Base-by-base conservation (phyloP, 35 echinoderm and acorn worm species). In the Anneissia japonica region DNA sequence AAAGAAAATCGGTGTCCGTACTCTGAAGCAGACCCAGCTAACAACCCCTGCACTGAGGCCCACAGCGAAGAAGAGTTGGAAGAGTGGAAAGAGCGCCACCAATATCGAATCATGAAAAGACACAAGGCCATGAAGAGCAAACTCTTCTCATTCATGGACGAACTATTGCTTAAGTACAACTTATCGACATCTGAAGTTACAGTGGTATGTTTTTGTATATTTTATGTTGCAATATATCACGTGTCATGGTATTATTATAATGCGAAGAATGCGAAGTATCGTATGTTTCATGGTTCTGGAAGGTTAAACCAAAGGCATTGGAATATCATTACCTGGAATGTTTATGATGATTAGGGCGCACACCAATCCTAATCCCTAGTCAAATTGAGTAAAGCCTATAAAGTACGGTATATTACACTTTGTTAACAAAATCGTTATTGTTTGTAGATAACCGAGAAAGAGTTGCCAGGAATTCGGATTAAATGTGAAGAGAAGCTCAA, bases 61-160 rank as follows among this genome's bases (percentile, higher is more conserved):
- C 95, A 97, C 77, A 93, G 91, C 74, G 16, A 81, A 10, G 91
- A 93, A 16, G 95, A 97, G 73, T 72, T 97, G 31, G 46, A 86
- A 34, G 95, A 97, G 80, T 97, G 95, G 95, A 90, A 82, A 46
- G 84, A 89, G 30, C 36, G 95, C 37, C 88, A 91, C 45, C 30
- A 91, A 26, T 88, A 97, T 82, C 74, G 91, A 32, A 84, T 91
- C 81, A 97, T 97, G 95, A 97, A 97, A 38, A 86, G 90, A 73
- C 41, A 79, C 36, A 97, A 93, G 37, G 88, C 84, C 0, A 83
- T 56, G 31, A 84, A 97, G 26, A 72, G 90, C 84, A 90, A 93
- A 33, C 81, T 97, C 0, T 97, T 84, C 17, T 93, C 91, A 21
- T 97, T 89, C 37, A 43, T 97, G 81, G 94, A 97, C 40, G 83